Conservation (phyloP, 2,797 vertebrate species). For the Petrocephalus schoutedeni region DNA sequence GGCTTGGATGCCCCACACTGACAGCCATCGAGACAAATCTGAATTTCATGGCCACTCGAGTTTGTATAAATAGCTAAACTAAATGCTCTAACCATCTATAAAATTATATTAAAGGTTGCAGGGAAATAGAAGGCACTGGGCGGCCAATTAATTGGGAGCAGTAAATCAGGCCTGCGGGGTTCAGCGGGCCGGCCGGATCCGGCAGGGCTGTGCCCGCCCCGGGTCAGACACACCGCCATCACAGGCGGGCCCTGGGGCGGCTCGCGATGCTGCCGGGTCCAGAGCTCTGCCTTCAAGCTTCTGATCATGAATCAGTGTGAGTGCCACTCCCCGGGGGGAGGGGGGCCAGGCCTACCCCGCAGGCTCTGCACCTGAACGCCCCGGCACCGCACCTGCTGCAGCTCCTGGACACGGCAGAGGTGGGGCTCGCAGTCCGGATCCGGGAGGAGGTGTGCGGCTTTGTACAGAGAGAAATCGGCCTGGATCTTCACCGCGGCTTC, state of each 20-base stretch:
- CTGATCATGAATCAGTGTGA: not conserved
- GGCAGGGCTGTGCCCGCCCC: not conserved
- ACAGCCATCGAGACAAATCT: constrained; percentile 75
- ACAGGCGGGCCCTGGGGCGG: not conserved
- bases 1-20: constrained; percentile 44
- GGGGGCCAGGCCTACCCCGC: not conserved
- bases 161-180: not conserved
- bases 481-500: constrained; percentile 50
- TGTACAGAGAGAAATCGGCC: constrained; percentile 58
- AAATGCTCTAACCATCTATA: constrained; percentile 71
- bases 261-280: not conserved
- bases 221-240: not conserved
- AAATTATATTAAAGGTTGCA: constrained; percentile 70
- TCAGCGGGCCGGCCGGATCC: not conserved
- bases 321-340: not conserved
- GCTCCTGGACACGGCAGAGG: constrained; percentile 44
- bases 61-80: constrained; percentile 78
- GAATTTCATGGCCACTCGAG: constrained; percentile 75
- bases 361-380: not conserved
- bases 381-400: constrained; percentile 50
- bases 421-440: constrained; percentile 45
- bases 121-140: constrained; percentile 6
- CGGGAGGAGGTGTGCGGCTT: constrained; percentile 51
- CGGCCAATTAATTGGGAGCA: not conserved
- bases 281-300: not conserved